Conservation (phyloP, 2,888 invertebrate species). For the Lamellibrachia columna region DNA sequence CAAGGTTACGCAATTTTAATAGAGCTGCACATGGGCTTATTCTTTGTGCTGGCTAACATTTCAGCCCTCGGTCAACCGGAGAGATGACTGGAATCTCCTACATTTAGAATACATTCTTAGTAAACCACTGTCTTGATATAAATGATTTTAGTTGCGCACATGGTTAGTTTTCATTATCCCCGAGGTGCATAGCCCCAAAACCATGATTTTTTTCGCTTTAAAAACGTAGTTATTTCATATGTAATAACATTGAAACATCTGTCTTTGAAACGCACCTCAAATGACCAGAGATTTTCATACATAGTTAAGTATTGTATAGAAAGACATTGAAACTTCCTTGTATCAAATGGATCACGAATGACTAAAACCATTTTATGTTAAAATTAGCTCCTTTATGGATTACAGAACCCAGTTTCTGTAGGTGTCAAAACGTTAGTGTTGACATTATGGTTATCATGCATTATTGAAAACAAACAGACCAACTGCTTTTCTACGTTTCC, state of each 20-base stretch:
- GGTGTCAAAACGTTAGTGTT: background rate
- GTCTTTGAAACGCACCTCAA: background rate
- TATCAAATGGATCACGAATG: background rate
- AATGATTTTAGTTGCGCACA: too few species aligned
- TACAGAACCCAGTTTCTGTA: background rate
- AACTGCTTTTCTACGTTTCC: background rate
- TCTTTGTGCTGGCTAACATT: too few species aligned
- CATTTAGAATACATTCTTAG: too few species aligned
- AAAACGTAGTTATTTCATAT: background rate
- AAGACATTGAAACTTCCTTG: background rate
- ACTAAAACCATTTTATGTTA: background rate
- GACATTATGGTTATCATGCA: background rate
- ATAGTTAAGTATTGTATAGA: background rate
- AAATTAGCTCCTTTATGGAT: background rate
- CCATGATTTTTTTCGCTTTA: too few species aligned
- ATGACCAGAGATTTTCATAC: background rate
- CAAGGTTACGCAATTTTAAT: too few species aligned
- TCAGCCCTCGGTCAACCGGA: too few species aligned
- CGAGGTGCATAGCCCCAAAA: too few species aligned
- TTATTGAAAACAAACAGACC: background rate
- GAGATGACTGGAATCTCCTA: too few species aligned
- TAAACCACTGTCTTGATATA: too few species aligned
- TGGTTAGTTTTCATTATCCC: too few species aligned
- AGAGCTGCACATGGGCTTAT: too few species aligned
- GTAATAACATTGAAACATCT: background rate